These are phyloP conservation scores for Pseudorhombus dupliciocellatus DNA, from an alignment of 2,113 vertebrate genomes.

Conservation along the genomic window DNA sequence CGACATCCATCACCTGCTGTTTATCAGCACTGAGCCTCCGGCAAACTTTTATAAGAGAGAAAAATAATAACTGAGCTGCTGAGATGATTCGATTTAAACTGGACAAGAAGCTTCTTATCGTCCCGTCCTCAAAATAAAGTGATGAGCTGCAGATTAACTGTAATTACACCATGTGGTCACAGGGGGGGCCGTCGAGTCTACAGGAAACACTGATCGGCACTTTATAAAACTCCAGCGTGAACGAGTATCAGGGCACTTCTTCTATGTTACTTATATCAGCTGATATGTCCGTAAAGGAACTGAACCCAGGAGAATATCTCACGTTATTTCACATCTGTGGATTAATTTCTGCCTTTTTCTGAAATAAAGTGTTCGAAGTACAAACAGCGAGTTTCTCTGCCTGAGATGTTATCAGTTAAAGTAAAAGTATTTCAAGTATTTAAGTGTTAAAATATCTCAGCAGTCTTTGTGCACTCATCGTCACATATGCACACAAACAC, in stretches of 20 bases:
- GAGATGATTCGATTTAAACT: slow-evolving; percentile 18
- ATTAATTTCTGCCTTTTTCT: too few relatives aligned
- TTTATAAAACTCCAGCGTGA: not conserved
- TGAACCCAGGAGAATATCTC: too few relatives aligned
- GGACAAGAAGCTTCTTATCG: not conserved
- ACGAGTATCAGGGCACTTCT: not conserved
- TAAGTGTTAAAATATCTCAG: too few relatives aligned
- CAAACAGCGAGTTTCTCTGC: too few relatives aligned
- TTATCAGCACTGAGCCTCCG: slow-evolving; percentile 51
- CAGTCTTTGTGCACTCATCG: too few relatives aligned
- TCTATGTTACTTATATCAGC: too few relatives aligned
- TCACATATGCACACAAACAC: too few relatives aligned
- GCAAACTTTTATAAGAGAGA: slow-evolving; percentile 51
- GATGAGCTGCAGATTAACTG: not conserved
- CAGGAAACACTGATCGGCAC: not conserved
- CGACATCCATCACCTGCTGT: slow-evolving; percentile 71
- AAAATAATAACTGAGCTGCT: slow-evolving; percentile 65
- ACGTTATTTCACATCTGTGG: too few relatives aligned
- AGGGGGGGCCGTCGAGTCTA: not conserved
- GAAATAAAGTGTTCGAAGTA: too few relatives aligned
- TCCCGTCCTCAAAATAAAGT: not conserved
- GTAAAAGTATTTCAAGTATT: too few relatives aligned
- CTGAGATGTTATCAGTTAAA: too few relatives aligned
- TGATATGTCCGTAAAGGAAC: too few relatives aligned
- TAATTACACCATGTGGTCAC: not conserved